Conservation (phyloP, 2,797 vertebrate genomes). For the Crenichthys baileyi region DNA sequence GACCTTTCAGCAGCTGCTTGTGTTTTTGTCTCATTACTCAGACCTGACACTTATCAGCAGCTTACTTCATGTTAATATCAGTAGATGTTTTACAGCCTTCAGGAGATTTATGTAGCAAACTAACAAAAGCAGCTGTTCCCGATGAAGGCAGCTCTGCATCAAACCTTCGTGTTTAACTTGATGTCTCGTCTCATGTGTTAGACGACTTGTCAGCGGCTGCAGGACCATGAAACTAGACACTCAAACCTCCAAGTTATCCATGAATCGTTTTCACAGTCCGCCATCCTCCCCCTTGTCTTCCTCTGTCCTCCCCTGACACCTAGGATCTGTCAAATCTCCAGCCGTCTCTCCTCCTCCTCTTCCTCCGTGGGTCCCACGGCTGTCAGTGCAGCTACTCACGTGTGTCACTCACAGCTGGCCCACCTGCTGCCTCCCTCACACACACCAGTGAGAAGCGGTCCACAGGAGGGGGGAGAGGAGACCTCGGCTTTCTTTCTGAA, state of each 20-base stretch:
- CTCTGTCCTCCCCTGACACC: slow-evolving; percentile 22
- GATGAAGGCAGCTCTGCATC: neutral
- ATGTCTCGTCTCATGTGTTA: slow-evolving; percentile 16
- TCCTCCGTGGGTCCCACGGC: slow-evolving; percentile 47
- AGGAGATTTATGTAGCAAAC: slow-evolving; percentile 48
- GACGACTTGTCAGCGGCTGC: slow-evolving; percentile 12
- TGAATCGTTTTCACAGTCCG: neutral
- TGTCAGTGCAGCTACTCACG: slow-evolving; percentile 60
- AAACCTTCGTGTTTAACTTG: neutral
- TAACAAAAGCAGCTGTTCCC: slow-evolving; percentile 20
- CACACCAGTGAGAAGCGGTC: slow-evolving; percentile 30
- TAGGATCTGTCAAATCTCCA: slow-evolving; percentile 44
- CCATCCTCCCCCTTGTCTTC: neutral
- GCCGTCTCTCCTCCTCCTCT: slow-evolving; percentile 43
- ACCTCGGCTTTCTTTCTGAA: slow-evolving; percentile 36
- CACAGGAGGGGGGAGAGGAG: slow-evolving; percentile 14
- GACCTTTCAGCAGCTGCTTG: neutral
- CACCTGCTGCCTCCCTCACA: slow-evolving; percentile 59
- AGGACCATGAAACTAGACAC: slow-evolving; percentile 15
- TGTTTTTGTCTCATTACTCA: neutral
- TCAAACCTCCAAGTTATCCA: slow-evolving; percentile 22
- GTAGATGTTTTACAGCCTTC: slow-evolving; percentile 4
- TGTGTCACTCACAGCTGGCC: slow-evolving; percentile 68
- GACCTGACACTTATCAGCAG: neutral
- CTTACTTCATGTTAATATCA: neutral